Conservation (phyloP, 2,888 invertebrate species). For the Rhyacophila evoluta region DNA sequence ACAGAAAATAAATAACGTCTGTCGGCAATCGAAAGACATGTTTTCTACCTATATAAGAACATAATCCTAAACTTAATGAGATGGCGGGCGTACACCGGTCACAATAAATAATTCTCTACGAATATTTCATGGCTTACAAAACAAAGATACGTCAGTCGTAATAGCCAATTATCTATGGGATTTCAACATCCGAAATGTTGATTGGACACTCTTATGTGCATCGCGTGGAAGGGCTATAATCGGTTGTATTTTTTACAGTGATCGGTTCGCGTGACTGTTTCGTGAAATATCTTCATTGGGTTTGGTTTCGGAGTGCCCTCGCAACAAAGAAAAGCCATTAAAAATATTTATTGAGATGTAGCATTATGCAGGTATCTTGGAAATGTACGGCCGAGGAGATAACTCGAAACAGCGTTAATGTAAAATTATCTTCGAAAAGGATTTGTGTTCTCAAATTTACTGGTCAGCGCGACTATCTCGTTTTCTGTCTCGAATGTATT, state of each 20-base stretch:
- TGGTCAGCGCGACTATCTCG: slow-evolving; percentile 31
- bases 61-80: slow-evolving; percentile 52
- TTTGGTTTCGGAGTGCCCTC: slow-evolving; percentile 48
- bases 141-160: slow-evolving; percentile 34
- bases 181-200: neutral
- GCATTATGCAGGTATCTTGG: slow-evolving; percentile 53
- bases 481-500: slow-evolving; percentile 30
- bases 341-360: slow-evolving; percentile 55
- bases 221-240: slow-evolving; percentile 37
- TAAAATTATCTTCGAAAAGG: slow-evolving; percentile 51
- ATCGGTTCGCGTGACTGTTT: slow-evolving; percentile 53
- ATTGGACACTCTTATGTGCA: slow-evolving; percentile 27
- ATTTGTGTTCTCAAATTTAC: slow-evolving; percentile 50
- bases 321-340: slow-evolving; percentile 55
- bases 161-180: slow-evolving; percentile 49
- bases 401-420: slow-evolving; percentile 44
- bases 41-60: slow-evolving; percentile 31
- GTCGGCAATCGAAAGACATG: slow-evolving; percentile 27
- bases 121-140: slow-evolving; percentile 47
- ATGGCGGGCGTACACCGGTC: slow-evolving; percentile 44
- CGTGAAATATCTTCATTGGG: slow-evolving; percentile 54
- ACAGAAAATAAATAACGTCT: slow-evolving; percentile 31
- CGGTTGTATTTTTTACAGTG: slow-evolving; percentile 37
- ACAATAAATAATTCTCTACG: slow-evolving; percentile 48
- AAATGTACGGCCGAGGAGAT: slow-evolving; percentile 40